Evolutionary conservation across 2,797 vertebrate genomes (phyloP).

Genomic region (Sebastes diaconus): DNA sequence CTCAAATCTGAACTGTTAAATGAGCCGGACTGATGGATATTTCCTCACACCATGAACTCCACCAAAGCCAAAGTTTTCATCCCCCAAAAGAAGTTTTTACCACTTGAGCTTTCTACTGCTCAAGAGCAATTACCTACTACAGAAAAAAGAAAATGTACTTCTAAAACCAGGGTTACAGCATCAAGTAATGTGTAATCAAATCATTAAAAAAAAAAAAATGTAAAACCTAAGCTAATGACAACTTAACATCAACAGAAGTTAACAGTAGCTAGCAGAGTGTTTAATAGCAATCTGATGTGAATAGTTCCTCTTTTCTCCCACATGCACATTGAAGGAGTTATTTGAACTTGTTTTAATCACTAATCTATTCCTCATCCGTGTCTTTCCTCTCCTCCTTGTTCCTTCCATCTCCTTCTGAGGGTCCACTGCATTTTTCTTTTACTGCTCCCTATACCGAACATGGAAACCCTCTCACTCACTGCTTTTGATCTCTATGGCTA

Average conservation of each 20-base stretch:
- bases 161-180: slow-evolving; percentile 6
- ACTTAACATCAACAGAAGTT: neutral
- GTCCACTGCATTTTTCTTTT: neutral
- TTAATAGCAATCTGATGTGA: neutral
- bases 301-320: slow-evolving; percentile 1
- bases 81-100: neutral
- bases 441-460: neutral
- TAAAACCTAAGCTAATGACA: slow-evolving; percentile 6
- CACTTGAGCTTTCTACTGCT: neutral
- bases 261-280: neutral
- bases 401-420: neutral
- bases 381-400: neutral
- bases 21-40: neutral
- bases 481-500: slow-evolving; percentile 18
- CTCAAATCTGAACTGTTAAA: neutral
- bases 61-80: neutral
- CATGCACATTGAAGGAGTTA: neutral
- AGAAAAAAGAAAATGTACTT: neutral
- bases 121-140: slow-evolving; percentile 1
- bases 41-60: neutral
- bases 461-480: neutral
- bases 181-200: slow-evolving; percentile 15
- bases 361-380: neutral
- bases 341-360: neutral
- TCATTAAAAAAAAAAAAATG: slow-evolving; percentile 1